phyloP scores from a whole-genome alignment of 2,113 vertebrate species.

The Apteryx owenii region DNA sequence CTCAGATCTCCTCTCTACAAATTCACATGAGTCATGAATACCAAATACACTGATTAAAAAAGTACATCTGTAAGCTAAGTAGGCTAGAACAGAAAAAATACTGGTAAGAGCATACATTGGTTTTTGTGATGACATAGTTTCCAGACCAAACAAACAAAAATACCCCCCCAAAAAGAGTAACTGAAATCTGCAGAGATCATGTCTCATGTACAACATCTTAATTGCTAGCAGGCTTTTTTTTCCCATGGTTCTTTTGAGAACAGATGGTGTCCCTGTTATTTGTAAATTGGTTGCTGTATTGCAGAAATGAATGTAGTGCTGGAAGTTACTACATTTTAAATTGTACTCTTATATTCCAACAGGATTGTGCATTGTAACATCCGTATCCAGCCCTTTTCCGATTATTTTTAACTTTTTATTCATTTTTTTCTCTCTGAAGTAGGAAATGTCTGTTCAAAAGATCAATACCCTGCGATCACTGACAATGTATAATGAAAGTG shows the following conservation, averaged over 20 bases:
- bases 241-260: not conserved
- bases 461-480: not conserved
- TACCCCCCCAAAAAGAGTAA: not conserved
- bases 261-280: conserved; percentile 46
- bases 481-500: not conserved
- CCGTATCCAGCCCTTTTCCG: not conserved
- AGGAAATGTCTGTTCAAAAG: not conserved
- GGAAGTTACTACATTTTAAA: not conserved
- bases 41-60: conserved; percentile 21
- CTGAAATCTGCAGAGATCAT: not conserved
- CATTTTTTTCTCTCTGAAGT: not conserved
- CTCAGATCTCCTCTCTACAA: conserved; percentile 29
- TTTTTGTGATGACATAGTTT: not conserved
- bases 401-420: not conserved
- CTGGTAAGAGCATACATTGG: not conserved
- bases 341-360: not conserved
- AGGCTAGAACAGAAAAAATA: not conserved
- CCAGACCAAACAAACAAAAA: not conserved
- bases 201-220: not conserved
- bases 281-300: conserved; percentile 7
- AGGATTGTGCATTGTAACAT: not conserved
- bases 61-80: conserved; percentile 3
- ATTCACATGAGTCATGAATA: conserved; percentile 50
- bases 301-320: not conserved
- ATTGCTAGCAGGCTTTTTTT: conserved; percentile 17